Conservation (phyloP, 2,113 vertebrate species). For the Salvelinus alpinus region DNA sequence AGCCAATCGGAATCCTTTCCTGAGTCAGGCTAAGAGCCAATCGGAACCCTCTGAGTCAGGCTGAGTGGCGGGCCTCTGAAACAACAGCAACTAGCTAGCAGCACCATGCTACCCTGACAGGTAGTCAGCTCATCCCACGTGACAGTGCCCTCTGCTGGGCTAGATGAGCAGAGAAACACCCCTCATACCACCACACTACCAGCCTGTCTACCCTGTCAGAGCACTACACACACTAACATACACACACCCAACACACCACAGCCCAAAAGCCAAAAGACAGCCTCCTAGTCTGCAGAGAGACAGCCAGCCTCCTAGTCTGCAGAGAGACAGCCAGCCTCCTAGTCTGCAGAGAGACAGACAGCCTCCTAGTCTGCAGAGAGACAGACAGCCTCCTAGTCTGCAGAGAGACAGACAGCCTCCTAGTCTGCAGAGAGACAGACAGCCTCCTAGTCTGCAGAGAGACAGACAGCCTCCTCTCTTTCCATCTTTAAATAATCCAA, state of each 20-base stretch:
- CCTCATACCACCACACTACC: slow-evolving; percentile 47
- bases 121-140: slow-evolving; percentile 11
- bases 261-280: neutral
- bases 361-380: no score
- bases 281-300: slow-evolving; percentile 3
- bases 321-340: slow-evolving; percentile 1
- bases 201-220: slow-evolving; percentile 13
- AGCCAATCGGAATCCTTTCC: no score
- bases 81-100: slow-evolving; percentile 18
- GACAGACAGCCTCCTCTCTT: neutral
- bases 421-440: no score
- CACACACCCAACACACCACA: neutral
- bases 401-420: no score
- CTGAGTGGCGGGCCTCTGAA: neutral
- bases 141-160: slow-evolving; percentile 6
- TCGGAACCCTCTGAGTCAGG: slow-evolving; percentile 4
- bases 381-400: no score
- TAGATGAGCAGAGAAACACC: slow-evolving; percentile 35
- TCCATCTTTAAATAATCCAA: slow-evolving; percentile 52
- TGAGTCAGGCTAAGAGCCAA: no score
- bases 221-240: slow-evolving; percentile 5
- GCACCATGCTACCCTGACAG: slow-evolving; percentile 34
- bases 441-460: no score
- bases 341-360: neutral
- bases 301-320: slow-evolving; percentile 9